These are phyloP conservation scores for Corydoras sp. DNA, from an alignment of 2,113 vertebrate genomes.

Conservation along the genomic window DNA sequence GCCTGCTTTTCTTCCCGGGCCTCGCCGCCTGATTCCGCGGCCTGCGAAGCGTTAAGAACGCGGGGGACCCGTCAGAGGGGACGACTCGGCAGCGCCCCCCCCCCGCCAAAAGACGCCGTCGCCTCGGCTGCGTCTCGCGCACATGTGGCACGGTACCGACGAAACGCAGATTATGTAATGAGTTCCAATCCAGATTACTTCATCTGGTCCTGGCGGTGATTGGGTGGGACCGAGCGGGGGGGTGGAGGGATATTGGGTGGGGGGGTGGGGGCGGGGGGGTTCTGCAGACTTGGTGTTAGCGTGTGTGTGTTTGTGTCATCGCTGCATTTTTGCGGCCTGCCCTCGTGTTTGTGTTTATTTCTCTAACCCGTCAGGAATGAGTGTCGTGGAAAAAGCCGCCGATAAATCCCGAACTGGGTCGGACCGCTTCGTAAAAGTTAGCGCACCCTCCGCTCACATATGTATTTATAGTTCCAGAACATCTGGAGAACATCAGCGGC, in stretches of 20 bases:
- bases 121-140: too few species aligned
- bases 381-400: too few species aligned
- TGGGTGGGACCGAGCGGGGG: too few species aligned
- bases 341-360: slow-evolving; percentile 7
- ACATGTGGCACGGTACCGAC: slow-evolving; percentile 19
- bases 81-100: slow-evolving; percentile 3
- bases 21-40: slow-evolving; percentile 56
- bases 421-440: too few species aligned
- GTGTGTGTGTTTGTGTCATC: not conserved
- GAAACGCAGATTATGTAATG: slow-evolving; percentile 5
- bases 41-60: slow-evolving; percentile 43
- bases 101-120: slow-evolving; percentile 10
- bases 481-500: too few species aligned
- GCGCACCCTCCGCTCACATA: too few species aligned
- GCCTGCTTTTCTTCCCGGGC: slow-evolving; percentile 26
- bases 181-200: not conserved
- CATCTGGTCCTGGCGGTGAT: slow-evolving; percentile 38
- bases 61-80: not conserved
- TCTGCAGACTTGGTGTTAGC: slow-evolving; percentile 38
- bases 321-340: not conserved
- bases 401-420: too few species aligned
- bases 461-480: too few species aligned
- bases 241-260: too few species aligned
- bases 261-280: too few species aligned
- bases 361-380: too few species aligned